Evolutionary conservation across 30 jellyfish, hydroid and myxozoan genomes (phyloP).

Genomic region (Turritopsis rubra): DNA sequence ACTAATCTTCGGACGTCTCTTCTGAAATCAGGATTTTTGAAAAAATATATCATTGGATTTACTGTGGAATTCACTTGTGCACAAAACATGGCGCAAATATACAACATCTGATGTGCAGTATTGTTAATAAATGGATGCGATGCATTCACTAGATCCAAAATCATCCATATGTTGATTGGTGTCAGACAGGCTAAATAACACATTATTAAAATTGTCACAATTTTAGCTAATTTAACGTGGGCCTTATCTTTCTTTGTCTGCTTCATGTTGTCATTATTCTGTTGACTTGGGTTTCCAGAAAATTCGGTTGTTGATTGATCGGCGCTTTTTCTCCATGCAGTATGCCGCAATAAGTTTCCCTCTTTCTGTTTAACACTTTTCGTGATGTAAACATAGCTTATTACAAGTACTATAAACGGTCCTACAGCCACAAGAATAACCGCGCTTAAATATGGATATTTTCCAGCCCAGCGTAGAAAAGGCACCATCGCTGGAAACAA

Average conservation of each 20-base stretch:
- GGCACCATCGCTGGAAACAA: constrained; percentile 61
- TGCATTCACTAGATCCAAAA: constrained; percentile 1
- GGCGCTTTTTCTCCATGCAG: not conserved
- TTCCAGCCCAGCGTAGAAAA: constrained; percentile 31
- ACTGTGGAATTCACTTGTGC: constrained; percentile 42
- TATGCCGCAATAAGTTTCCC: not conserved
- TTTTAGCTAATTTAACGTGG: constrained; percentile 14
- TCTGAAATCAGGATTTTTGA: constrained; percentile 56
- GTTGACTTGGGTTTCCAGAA: not conserved
- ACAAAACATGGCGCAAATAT: constrained; percentile 5
- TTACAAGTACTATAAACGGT: constrained; percentile 4
- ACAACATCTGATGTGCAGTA: not conserved
- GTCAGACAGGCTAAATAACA: constrained; percentile 13
- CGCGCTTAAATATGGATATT: not conserved
- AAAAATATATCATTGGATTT: constrained; percentile 62
- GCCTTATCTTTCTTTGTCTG: not conserved
- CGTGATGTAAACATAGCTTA: constrained; percentile 7
- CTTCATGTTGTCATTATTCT: not conserved
- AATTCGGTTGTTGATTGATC: not conserved
- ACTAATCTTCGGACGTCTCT: constrained; percentile 25
- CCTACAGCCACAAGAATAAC: not conserved
- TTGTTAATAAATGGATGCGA: not conserved
- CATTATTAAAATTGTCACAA: constrained; percentile 9
- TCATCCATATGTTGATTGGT: constrained; percentile 14
- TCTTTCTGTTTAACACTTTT: constrained; percentile 17